Evolutionary conservation across 2,113 vertebrate species (phyloP).

Genomic region (Noctilio leporinus): DNA sequence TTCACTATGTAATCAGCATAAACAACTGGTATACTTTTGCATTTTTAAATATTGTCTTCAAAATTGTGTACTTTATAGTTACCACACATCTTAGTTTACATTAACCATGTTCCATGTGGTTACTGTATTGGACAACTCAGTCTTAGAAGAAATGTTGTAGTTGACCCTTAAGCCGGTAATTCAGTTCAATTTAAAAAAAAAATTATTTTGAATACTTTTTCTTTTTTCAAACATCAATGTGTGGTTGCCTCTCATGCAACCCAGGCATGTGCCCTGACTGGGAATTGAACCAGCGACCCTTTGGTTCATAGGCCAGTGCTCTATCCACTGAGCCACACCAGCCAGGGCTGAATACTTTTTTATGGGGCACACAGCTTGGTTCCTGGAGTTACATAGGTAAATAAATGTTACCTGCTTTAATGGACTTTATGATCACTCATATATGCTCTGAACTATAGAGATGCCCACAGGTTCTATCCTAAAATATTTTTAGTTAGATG

Average conservation of each 20-base stretch:
- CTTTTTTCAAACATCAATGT: too few relatives aligned
- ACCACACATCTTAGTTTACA: background rate
- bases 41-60: background rate
- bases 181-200: background rate
- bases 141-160: conserved; percentile 19
- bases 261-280: too few relatives aligned
- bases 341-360: too few relatives aligned
- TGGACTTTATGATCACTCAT: background rate
- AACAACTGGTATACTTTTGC: background rate
- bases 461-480: background rate
- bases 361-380: background rate
- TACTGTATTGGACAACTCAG: background rate
- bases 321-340: too few relatives aligned
- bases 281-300: too few relatives aligned
- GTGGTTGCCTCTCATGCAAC: too few relatives aligned
- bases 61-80: conserved; percentile 12
- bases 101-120: background rate
- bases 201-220: background rate
- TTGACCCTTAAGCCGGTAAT: background rate
- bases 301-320: too few relatives aligned
- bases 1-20: background rate
- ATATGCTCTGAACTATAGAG: background rate
- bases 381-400: background rate
- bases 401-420: background rate
- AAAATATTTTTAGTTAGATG: background rate